Percentiles rank a stretch among this genome's conserved stretches.
Conservation (phyloP, 2,888 invertebrate species). For the Amphipyra berbera region DNA sequence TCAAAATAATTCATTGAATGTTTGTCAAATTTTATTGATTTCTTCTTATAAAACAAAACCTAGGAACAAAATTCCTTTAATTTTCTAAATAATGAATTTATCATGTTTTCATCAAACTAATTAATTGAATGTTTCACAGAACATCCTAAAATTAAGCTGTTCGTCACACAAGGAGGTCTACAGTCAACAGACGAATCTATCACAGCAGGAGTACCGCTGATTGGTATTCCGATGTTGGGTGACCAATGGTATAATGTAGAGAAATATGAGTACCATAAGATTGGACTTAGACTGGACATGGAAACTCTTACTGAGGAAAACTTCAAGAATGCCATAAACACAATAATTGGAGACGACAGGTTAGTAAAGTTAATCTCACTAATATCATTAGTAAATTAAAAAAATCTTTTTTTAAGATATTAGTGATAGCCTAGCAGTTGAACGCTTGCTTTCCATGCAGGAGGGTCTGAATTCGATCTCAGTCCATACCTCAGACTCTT, state of each 20-base stretch:
- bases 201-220: slow-evolving; percentile 65
- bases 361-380: not conserved
- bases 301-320: slow-evolving; percentile 27
- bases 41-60: too few species aligned
- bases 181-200: slow-evolving; percentile 70
- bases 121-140: slow-evolving; percentile 11
- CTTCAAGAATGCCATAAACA: slow-evolving; percentile 21
- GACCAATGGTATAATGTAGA: slow-evolving; percentile 72
- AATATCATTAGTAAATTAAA: not conserved
- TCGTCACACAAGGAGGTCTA: slow-evolving; percentile 78
- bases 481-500: too few species aligned
- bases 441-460: too few species aligned
- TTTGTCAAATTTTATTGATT: too few species aligned
- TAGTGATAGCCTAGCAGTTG: too few species aligned
- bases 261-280: slow-evolving; percentile 44
- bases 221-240: slow-evolving; percentile 72
- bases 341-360: slow-evolving; percentile 31
- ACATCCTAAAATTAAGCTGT: slow-evolving; percentile 69
- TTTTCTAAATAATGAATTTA: too few species aligned
- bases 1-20: too few species aligned
- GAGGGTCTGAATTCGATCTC: too few species aligned
- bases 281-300: slow-evolving; percentile 30
- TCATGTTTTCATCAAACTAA: too few species aligned
- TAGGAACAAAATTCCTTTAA: too few species aligned
- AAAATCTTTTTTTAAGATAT: too few species aligned